Percentiles rank a stretch among this genome's conserved stretches.
These are phyloP conservation scores for Butastur rufipennis DNA, from an alignment of 2,113 vertebrate genomes.

Conservation along the genomic window DNA sequence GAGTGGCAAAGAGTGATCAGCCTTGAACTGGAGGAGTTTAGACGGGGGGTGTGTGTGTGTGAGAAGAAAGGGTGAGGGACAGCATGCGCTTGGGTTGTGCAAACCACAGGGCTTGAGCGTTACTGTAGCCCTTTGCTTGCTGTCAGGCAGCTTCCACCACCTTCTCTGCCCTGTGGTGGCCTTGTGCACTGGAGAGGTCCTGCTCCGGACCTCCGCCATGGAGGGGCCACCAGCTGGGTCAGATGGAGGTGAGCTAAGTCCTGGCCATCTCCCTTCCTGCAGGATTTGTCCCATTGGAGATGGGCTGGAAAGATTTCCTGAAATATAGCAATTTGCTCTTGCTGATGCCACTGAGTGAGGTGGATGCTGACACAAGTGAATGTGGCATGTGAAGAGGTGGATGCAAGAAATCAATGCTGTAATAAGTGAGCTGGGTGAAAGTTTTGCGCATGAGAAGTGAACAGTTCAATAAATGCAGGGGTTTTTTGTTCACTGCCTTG, in stretches of 20 bases:
- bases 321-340: neutral
- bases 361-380: neutral
- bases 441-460: neutral
- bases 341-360: fast-evolving
- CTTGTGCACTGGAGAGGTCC: neutral
- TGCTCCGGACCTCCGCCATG: neutral
- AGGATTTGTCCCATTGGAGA: neutral
- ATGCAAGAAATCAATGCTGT: neutral
- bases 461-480: neutral
- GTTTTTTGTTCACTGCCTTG: neutral
- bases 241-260: neutral
- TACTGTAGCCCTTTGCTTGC: neutral
- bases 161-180: neutral
- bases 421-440: neutral
- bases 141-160: neutral
- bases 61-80: too few species aligned
- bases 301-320: neutral
- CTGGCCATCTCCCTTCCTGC: neutral
- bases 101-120: neutral
- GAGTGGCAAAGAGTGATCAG: neutral
- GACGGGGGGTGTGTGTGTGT: too few species aligned
- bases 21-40: neutral
- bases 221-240: neutral
- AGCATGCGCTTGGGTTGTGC: neutral
- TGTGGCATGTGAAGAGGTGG: neutral